Percentiles rank a stretch among this genome's conserved stretches.
Evolutionary conservation across 2,797 vertebrate genomes (phyloP).

Genomic region (Pangasius larnaudii): DNA sequence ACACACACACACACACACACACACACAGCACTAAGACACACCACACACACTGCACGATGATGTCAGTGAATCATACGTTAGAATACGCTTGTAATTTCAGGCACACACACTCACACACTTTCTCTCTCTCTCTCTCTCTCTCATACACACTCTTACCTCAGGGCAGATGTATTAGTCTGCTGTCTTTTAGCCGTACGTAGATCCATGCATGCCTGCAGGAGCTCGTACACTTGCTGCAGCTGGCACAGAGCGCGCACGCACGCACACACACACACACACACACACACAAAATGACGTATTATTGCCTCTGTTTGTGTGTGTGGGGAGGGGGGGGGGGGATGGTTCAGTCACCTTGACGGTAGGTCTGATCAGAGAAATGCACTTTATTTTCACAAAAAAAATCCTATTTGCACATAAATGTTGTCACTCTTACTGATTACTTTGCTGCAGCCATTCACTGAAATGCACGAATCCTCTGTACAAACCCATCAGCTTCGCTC

Average conservation of each 20-base stretch:
- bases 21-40: background rate
- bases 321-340: no score
- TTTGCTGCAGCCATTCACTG: background rate
- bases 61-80: background rate
- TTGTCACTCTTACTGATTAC: background rate
- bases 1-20: background rate
- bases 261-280: background rate
- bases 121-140: constrained; percentile 50
- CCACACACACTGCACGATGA: constrained; percentile 1
- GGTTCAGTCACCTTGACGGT: background rate
- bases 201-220: constrained; percentile 69
- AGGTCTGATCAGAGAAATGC: background rate
- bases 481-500: constrained; percentile 43
- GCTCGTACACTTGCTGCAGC: constrained; percentile 31
- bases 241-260: background rate
- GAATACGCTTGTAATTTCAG: background rate
- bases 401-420: background rate
- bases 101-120: constrained; percentile 21
- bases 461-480: background rate
- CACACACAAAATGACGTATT: background rate
- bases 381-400: background rate
- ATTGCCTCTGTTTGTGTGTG: background rate
- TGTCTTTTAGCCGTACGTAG: constrained; percentile 65
- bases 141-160: constrained; percentile 67
- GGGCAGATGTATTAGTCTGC: constrained; percentile 61